Base-by-base conservation (phyloP, 1,140 invertebrate genomes). In the Samia ricini region DNA sequence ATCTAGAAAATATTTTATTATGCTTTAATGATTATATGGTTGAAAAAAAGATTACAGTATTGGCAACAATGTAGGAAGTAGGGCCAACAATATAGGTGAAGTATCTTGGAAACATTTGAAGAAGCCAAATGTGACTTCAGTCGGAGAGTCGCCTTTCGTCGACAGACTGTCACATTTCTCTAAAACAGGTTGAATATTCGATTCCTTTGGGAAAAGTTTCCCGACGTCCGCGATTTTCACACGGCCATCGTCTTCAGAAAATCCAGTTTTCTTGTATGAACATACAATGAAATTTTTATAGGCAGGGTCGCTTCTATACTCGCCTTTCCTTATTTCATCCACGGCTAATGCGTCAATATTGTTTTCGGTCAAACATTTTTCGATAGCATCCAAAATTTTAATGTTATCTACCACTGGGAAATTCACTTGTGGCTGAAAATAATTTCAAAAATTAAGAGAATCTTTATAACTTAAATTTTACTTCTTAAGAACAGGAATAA, bases 111-210 rank as follows among this genome's bases (percentile, higher is more conserved):
- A 56, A 36, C 56, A 36, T 36, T 42, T 57, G 19, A 36, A 57
- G 33, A 36, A 20, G 10, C 19, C 20, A 36, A 42, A 36, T 8
- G 29, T 36, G 0, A 19, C 18, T 20, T 52, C 59, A 21, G 20
- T 23, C 4, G 49, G 49, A 6, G 5, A 18, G 1, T 21, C 21
- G 5, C 59, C 49, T 15, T 54, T n/a, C n/a, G n/a, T 18, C 1
- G 51, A 23, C 15, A 42, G n/a, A 42, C 52, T 61, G n/a, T 33
- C 50, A 18, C 59, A 61, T 7, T 52, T 61, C 19, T 61, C 36
- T 2, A 61, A 29, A 33, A 61, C 59, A 20, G 57, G 4, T 22
- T 10, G 20, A 21, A 49, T 23, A 20, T 56, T 26, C 7, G n/a
- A 2, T 22, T 59, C 23, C 19, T 5, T 3, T 54, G 24, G 59